phyloP scores from a whole-genome alignment of 2,113 vertebrate species.

The Hassar affinis region DNA sequence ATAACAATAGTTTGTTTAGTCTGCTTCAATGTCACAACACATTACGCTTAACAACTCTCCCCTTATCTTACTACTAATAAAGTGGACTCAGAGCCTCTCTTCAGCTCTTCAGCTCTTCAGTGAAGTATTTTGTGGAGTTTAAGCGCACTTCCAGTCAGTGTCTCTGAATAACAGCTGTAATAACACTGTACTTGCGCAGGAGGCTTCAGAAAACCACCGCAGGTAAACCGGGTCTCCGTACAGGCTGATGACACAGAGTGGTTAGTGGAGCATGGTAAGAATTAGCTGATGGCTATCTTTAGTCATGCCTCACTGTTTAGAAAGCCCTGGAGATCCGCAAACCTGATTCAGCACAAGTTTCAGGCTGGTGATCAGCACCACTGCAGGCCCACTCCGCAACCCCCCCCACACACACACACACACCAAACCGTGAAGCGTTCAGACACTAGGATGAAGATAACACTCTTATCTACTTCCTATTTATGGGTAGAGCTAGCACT shows the following conservation, averaged over 20 bases:
- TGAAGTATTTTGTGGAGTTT: constrained; percentile 8
- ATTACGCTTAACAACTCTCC: not conserved
- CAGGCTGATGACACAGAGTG: constrained; percentile 21
- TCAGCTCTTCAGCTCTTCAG: not conserved
- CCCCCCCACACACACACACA: not conserved
- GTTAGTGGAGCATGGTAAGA: constrained; percentile 30
- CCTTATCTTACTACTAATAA: not conserved
- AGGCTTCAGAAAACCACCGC: constrained; percentile 7
- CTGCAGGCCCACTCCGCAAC: not conserved
- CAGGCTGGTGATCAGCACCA: constrained; percentile 9
- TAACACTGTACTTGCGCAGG: constrained; percentile 34
- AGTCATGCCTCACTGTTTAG: constrained; percentile 15
- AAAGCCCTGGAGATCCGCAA: not conserved
- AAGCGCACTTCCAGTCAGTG: constrained; percentile 20
- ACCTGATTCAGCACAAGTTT: constrained; percentile 34
- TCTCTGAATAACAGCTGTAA: constrained; percentile 14
- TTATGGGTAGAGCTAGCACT: not conserved
- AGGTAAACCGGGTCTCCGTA: not conserved
- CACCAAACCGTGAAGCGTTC: not conserved
- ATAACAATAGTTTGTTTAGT: not conserved
- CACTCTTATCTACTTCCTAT: not conserved
- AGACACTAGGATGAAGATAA: not conserved
- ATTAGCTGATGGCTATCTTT: constrained; percentile 45
- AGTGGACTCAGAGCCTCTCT: not conserved
- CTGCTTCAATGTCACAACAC: not conserved